Evolutionary conservation across 2,797 vertebrate genomes (phyloP), one percentile per base, ranked within the genome.

Genomic region (Falco biarmicus): DNA sequence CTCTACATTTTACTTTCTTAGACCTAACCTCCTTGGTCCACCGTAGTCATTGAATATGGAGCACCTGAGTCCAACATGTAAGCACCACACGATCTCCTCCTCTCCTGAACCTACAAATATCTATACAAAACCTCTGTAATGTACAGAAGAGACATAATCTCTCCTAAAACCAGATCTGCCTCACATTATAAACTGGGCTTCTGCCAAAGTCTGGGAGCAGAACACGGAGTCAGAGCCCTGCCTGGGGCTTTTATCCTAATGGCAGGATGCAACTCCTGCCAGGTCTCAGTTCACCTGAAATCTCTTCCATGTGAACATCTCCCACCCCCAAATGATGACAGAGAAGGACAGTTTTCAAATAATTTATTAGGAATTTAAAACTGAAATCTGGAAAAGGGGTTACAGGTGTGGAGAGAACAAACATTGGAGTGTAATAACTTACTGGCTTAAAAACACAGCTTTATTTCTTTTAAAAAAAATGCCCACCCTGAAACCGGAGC

Each of bases 281-380:
- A 77, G 68, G 21, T 50, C 34, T 15, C 4, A 54, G 32, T 48
- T 61, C 51, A 76, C 51, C 78, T 47, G 43, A 37, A 66, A 66
- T 17, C 26, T 31, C 41, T 25, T 29, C 66, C 57, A 34, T 12
- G 2, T 7, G 39, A 80, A 84, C 93, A 64, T 11, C 39, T 80
- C 26, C 6, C 50, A 31, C 13, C 41, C 63, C 73, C 20, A 50
- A 88, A 96, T 47, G 53, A 97, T 5, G 50, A 96, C 78, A 90
- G 61, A 93, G 48, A 43, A 84, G 60, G 81, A 80, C 98, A 98
- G 96, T 99, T 99, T 99, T 99, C 98, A 99, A 99, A 99, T 99
- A 99, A 99, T 99, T 99, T 99, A 99, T 99, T 99, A 99, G 98
- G 99, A 99, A 99, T 99, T 99, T 99, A 98, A 98, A 99, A 99